Conservation (phyloP, 92 coral and sea anemone genomes). For the Paramuricea clavata region DNA sequence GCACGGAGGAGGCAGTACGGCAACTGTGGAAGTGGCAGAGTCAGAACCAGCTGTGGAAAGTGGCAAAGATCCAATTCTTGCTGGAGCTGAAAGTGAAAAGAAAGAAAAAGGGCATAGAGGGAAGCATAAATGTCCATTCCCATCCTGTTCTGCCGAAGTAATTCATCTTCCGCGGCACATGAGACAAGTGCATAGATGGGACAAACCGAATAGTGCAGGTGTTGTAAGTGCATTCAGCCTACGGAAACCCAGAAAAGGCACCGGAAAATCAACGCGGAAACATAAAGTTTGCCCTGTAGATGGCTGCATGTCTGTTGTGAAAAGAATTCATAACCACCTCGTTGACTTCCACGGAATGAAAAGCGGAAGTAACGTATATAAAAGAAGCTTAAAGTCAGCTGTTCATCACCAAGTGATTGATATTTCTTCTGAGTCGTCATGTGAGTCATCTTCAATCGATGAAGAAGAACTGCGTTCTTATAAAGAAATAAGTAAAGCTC, state of each 20-base stretch:
- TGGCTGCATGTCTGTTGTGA: neutral
- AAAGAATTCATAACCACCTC: neutral
- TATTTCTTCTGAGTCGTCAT: neutral
- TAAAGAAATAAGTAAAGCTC: neutral
- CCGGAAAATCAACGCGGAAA: neutral
- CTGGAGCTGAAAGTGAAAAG: neutral
- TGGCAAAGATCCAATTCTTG: neutral
- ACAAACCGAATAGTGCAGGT: neutral
- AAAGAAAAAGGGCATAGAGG: too few relatives aligned
- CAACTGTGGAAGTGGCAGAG: slow-evolving; percentile 2
- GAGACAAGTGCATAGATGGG: neutral
- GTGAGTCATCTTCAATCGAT: neutral
- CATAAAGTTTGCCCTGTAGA: neutral
- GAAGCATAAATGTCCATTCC: neutral
- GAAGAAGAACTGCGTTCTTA: neutral
- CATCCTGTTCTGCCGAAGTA: neutral
- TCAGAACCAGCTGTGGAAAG: neutral
- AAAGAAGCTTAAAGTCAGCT: too few relatives aligned
- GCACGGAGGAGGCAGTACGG: neutral
- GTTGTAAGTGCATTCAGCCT: neutral
- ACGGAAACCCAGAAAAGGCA: neutral
- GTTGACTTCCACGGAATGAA: neutral
- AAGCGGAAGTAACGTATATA: neutral
- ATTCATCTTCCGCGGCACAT: neutral
- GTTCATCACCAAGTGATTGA: too few relatives aligned